Evolutionary conservation across 2,113 vertebrate species (phyloP), one percentile per base, ranked within the genome.

Genomic region (Dasyurus viverrinus): DNA sequence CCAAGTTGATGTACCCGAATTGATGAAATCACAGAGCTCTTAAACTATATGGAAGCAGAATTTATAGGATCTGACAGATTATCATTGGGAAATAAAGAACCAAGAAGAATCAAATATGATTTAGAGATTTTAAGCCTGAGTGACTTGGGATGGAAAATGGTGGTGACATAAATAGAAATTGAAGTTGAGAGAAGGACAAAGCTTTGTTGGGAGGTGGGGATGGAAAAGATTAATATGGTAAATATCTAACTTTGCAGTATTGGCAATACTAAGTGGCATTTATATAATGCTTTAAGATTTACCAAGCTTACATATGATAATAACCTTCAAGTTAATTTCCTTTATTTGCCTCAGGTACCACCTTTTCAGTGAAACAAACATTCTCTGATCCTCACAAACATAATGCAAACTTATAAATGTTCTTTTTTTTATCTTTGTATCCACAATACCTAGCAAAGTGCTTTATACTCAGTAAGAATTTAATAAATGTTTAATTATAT

Each of bases 381-480:
- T 68, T 68, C 30, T 16, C 60, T n/a, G 36, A 76, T 76, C 14
- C 36, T 36, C 36, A 76, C 14, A n/a, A 68, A 68, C 11, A 36
- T 36, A 76, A 76, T 19, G 1, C 7, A n/a, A 60, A 76, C 36
- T n/a, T 12, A n/a, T 36, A n/a, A n/a, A 76, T 16, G 60, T 84
- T 48, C 7, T 48, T 48, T 48, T 48, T 48, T 48, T 48, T 22
- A 84, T 84, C 68, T 84, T 84, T 84, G 19, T 42, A 84, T 84
- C 7, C n/a, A 84, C 19, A 84, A 95, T 48, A 55, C 53, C 57
- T 54, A 89, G 8, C 95, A 93, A 25, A 93, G n/a, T 25, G 60
- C 26, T 55, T 57, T 54, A 55, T 52, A 91, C 50, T 92, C 2
- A 97, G 52, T 53, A 96, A 95, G n/a, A 50, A 92, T 46, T 42